Evolutionary conservation across 2,888 invertebrate species (phyloP), one percentile per base, ranked within the genome.

Genomic region (Apotomis turbidana): DNA sequence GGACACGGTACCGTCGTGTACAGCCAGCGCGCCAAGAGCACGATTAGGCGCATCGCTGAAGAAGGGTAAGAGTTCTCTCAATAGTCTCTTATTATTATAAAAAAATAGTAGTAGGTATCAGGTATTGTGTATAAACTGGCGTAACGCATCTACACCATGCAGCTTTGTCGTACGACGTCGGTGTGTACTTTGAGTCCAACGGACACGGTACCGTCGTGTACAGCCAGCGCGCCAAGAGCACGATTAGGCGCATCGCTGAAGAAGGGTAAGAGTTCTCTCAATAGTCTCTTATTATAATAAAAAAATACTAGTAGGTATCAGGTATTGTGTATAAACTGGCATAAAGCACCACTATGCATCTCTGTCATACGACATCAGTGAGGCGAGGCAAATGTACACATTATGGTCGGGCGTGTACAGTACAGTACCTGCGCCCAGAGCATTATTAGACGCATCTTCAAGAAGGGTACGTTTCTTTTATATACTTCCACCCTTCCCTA

Each of bases 381-480:
- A 99, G 4, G 99, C 90, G 99, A 99, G 87, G 99, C 99, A 0
- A 99, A 99, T 90, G 99, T 99, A 0, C 99, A 99, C 91, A 99
- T 99, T 12, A 99, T 99, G 0, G 97, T 98, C 0, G 0, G 97
- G 98, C 0, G 91, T 98, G 0, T 98, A 98, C 81, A 98, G 0
- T 98, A 98, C 81, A 98, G 97, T 84, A 90, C 95, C 0, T 87
- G 88, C 15, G 96, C 97, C 0, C 95, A 96, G 81, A 84, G 92
- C 12, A 85, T 89, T 12, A 94, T 97, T 64, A 87, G 88, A 73
- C 88, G 88, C 72, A 94, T 61, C 44, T 8, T 44, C 44, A 44
- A 2, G 44, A 44, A 5, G 44, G 44, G 44, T 44, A 44, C 27
- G 27, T 27, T 27, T 27, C 27, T 27, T 27, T 27, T 27, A 27